Evolutionary conservation across 2,888 invertebrate genomes (phyloP), one percentile per base, ranked within the genome.

Genomic region (Halictus ligatus): DNA sequence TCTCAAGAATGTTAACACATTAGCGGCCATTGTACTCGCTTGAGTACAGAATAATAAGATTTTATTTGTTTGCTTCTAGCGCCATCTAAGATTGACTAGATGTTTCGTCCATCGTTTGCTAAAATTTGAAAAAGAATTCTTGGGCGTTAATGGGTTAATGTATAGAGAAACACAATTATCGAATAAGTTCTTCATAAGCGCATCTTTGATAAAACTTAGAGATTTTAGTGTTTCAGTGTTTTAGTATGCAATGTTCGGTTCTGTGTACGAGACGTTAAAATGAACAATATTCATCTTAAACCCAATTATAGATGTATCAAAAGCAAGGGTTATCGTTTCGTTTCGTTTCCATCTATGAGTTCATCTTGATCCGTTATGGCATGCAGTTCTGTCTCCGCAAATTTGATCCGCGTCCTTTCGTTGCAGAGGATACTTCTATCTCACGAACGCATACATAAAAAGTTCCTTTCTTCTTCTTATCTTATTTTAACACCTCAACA

Each of bases 241-340:
- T 8, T 10, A 3, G 21, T 10, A 21, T 8, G 54, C 21, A n/a
- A 54, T 8, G 10, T 7, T 54, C 21, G 1, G 21, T 54, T 13
- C 0, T 13, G 2, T 2, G 13, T 64, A 15, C 60, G 15, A 64
- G 25, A 64, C 15, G 6, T 4, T 25, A 64, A 29, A 7, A 64
- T 15, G 60, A 35, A 10, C 8, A 67, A 67, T 67, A 10, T 67
- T 21, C 15, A 67, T 67, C 21, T 67, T 15, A 21, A 67, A 67
- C 10, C 29, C 67, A 67, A 67, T 67, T 67, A 67, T 35, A 67
- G 67, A 67, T 67, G 21, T 35, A 35, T 67, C 67, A 35, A 67
- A 67, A 21, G 35, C 35, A 35, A 35, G 10, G 8, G 18, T 35
- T 67, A 35, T 35, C 35, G 8, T 67, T 67, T 10, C 29, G 18